A percentile compares a stretch with the other conserved stretches of the same genome.
These are phyloP conservation scores for Rhea pennata DNA, from an alignment of 2,113 vertebrate genomes.

Conservation along the genomic window DNA sequence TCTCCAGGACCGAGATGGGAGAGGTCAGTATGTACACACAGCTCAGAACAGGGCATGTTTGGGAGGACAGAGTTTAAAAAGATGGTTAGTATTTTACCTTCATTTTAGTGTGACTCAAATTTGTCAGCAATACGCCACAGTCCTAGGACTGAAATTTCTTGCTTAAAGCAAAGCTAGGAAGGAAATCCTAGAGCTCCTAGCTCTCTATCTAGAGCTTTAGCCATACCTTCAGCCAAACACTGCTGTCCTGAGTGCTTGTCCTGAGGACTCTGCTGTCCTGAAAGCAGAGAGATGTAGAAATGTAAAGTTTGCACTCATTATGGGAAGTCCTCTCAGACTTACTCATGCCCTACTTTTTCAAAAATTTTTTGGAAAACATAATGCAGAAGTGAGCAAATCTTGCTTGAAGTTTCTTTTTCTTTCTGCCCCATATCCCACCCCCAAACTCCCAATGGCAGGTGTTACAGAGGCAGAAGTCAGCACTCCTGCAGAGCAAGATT, in stretches of 20 bases:
- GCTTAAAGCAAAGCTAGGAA: not conserved
- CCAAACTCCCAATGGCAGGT: not conserved
- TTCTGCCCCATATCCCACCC: not conserved
- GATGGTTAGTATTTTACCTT: constrained; percentile 15
- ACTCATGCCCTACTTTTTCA: not conserved
- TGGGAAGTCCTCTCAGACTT: not conserved
- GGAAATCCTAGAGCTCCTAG: not conserved
- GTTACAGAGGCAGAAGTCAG: not conserved
- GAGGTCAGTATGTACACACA: not conserved
- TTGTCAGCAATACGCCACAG: not conserved
- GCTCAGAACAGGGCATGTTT: too few relatives aligned
- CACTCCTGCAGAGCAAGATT: not conserved
- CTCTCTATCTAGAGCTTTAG: not conserved
- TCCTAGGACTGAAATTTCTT: not conserved
- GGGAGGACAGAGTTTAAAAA: not conserved
- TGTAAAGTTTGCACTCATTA: not conserved
- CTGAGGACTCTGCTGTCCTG: not conserved
- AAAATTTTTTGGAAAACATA: not conserved
- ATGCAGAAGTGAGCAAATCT: not conserved
- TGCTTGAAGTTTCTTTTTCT: not conserved
- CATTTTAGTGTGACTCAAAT: not conserved
- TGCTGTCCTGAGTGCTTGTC: not conserved
- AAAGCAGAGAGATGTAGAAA: not conserved
- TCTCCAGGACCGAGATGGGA: not conserved
- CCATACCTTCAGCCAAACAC: not conserved